Base-by-base conservation (phyloP, 2,113 vertebrate genomes). In the Ptilorrhoa leucosticta region DNA sequence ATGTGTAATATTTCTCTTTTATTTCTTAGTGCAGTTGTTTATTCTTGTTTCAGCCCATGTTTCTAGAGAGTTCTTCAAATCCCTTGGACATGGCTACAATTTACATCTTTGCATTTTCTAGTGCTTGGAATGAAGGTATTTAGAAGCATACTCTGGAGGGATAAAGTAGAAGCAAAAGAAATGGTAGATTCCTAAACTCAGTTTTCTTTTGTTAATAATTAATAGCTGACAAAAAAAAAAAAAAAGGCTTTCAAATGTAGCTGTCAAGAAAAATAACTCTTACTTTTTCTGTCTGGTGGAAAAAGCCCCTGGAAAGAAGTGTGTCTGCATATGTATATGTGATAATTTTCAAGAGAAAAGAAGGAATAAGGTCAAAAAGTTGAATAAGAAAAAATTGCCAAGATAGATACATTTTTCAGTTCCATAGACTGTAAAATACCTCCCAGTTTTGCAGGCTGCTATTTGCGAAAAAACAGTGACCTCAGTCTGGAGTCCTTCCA, bases 401-500 rank as follows among this genome's bases (percentile, higher is more conserved):
- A 90, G 75, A 80, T 45, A 57, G 72, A 58, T 53, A 30, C 3
- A 51, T 31, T 85, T 91, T 82, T 91, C 72, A 71, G 33, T 24
- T 72, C 47, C 42, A 77, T 37, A 70, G 47, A 78, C 94, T 37
- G 30, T 79, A 68, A 63, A 83, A 53, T 57, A 61, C 20, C 58
- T 96, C 69, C 56, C 51, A 77, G 94, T 94, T 87, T 53, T 89
- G 28, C 39, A 88, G 70, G 33, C 42, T 92, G 50, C 37, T 79
- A 47, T 89, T 94, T 85, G 66, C 54, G 75, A 77, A 68, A 83
- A 83, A 40, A 1, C 57, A 83, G 47, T 83, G 87, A 45, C 82
- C 95, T 96, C 78, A 77, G 56, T 90, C 75, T 96, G 95, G 95
- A 97, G 83, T 60, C 56, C 93, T 97, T 97, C 92, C 91, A 96